phyloP scores from a whole-genome alignment of 2,888 invertebrate species.

The Heteromurus nitidus region DNA sequence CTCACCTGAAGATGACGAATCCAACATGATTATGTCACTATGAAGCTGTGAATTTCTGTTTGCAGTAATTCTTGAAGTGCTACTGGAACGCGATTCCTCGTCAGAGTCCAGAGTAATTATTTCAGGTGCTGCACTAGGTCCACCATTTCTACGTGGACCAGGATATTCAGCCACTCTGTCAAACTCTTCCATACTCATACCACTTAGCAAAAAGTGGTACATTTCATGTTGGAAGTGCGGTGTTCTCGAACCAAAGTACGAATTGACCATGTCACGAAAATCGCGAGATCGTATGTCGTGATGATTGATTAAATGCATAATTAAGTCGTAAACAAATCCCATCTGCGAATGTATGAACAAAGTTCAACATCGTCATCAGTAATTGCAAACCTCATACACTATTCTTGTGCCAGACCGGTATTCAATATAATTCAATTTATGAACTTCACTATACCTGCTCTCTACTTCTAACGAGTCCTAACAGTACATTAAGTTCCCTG shows the following conservation, averaged over 20 bases:
- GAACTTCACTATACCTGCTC: constrained; percentile 70
- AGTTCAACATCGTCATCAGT: too few species aligned
- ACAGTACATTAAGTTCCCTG: constrained; percentile 87
- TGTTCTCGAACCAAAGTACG: constrained; percentile 84
- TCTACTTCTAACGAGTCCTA: constrained; percentile 75
- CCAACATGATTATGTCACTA: constrained; percentile 31
- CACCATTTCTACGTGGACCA: neutral
- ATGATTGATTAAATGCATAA: constrained; percentile 82
- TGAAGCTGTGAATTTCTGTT: too few species aligned
- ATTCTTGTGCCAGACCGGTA: too few species aligned
- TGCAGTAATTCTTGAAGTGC: too few species aligned
- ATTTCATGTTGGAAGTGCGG: constrained; percentile 94
- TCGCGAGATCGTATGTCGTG: constrained; percentile 77
- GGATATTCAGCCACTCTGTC: constrained; percentile 67
- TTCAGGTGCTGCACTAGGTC: constrained; percentile 31
- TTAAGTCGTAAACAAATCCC: constrained; percentile 82
- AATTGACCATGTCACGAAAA: constrained; percentile 83
- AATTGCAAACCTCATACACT: too few species aligned
- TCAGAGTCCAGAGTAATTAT: constrained; percentile 47
- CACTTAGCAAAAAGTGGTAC: constrained; percentile 87
- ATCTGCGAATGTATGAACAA: constrained; percentile 77
- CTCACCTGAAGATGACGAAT: constrained; percentile 31
- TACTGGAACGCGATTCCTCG: constrained; percentile 26
- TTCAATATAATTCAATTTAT: too few species aligned
- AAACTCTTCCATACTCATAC: constrained; percentile 70